These are phyloP conservation scores for Gopherus flavomarginatus DNA, from an alignment of 2,113 vertebrate genomes.

Conservation along the genomic window DNA sequence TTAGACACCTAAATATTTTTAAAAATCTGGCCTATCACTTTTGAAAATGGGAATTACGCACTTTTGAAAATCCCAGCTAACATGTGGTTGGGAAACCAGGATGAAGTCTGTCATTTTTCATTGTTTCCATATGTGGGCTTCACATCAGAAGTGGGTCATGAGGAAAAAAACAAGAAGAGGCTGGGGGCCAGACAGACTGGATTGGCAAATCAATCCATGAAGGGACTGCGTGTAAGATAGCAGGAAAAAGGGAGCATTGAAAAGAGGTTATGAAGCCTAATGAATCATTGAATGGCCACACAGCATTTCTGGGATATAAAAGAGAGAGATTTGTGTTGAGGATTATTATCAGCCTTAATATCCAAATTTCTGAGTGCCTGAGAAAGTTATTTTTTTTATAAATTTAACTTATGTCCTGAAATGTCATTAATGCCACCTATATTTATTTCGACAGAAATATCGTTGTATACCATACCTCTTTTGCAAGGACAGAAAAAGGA, in stretches of 20 bases:
- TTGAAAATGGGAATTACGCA: neutral
- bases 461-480: conserved; percentile 12
- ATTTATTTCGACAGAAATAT: conserved; percentile 24
- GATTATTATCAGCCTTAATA: conserved; percentile 13
- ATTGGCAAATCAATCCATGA: conserved; percentile 31
- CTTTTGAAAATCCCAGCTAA: neutral
- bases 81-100: neutral
- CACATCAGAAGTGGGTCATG: neutral
- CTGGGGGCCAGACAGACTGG: neutral
- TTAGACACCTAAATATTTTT: neutral
- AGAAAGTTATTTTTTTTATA: conserved; percentile 17
- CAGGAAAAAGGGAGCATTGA: neutral
- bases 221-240: conserved; percentile 3
- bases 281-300: neutral
- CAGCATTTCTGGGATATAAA: neutral
- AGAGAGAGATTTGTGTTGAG: neutral
- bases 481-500: neutral
- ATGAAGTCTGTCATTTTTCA: neutral
- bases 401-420: neutral
- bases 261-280: conserved; percentile 12
- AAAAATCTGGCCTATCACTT: neutral
- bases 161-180: neutral
- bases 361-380: neutral
- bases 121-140: neutral
- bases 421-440: neutral